Conservation (phyloP, 2,888 invertebrate species). For the Camptogramma bilineatum region DNA sequence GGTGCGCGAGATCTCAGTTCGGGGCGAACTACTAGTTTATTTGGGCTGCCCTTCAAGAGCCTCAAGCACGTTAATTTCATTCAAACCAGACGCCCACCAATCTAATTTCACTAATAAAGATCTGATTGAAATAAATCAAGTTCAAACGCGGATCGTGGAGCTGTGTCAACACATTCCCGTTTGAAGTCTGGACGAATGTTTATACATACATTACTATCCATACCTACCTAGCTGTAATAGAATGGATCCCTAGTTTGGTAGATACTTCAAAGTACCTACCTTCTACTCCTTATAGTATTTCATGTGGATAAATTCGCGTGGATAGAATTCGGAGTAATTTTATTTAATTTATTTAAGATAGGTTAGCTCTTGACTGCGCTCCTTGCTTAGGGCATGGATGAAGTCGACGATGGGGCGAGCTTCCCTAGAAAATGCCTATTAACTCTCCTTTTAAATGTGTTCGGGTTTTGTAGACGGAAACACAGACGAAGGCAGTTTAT, state of each 20-base stretch:
- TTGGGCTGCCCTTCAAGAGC: neutral
- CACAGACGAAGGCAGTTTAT: too few species aligned
- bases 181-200: conserved; percentile 26
- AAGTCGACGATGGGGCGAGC: too few species aligned
- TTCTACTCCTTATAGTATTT: neutral
- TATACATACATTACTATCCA: conserved; percentile 15
- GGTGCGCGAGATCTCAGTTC: too few species aligned
- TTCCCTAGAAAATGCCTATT: too few species aligned
- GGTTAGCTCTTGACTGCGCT: too few species aligned
- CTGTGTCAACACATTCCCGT: conserved; percentile 23
- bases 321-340: neutral
- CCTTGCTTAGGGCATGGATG: too few species aligned
- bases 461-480: too few species aligned
- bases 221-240: neutral
- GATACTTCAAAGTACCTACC: conserved; percentile 12
- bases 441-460: too few species aligned
- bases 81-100: conserved; percentile 8
- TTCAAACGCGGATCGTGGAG: conserved; percentile 14
- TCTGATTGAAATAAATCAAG: conserved; percentile 27
- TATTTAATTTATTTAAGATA: too few species aligned
- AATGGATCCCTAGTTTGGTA: neutral
- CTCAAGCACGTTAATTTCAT: conserved; percentile 5
- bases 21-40: too few species aligned
- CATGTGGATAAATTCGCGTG: neutral
- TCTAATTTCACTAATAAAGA: conserved; percentile 21